Evolutionary conservation across 2,888 invertebrate genomes (phyloP), one percentile per base, ranked within the genome.

Genomic region (Dynastes grantii): DNA sequence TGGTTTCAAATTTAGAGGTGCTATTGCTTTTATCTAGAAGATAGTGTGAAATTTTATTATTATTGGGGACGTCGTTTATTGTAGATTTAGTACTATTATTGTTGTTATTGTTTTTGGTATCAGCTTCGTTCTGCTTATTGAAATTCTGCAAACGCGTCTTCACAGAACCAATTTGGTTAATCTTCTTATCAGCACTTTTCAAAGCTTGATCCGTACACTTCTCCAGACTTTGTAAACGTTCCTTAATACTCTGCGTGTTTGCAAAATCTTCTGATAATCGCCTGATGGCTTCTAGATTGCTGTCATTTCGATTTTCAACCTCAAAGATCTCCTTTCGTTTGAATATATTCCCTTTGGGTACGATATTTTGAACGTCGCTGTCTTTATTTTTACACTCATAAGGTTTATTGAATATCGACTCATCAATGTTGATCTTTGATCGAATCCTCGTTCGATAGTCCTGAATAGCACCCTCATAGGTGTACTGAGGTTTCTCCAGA

Each of bases 381-480:
- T 87, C 86, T 84, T 87, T 86, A 78, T 85, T 85, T 29, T 81
- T 76, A 78, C 85, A 85, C 78, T 83, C 81, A 45, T 80, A 84
- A 16, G 82, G 67, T 68, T 81, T 83, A 45, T 84, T 85, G 65
- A 88, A 87, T 78, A 86, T 83, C 1, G 86, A 85, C 64, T 88
- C 87, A 78, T 87, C 87, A 29, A 88, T 83, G 70, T 87, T 86
- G 49, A 88, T 88, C 82, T 87, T 88, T 16, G 85, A 85, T 84
- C 94, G 92, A 67, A 94, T 95, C 83, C 95, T 91, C 75, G 95
- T 94, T 84, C 96, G 94, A 88, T 96, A 96, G 83, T 95, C 94
- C 86, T 96, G 94, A 84, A 96, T 96, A 84, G 96, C 96, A 84
- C 95, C 94, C 88, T 96, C 96, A 87, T 96, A 96, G 0, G 96